Conservation (phyloP, 2,113 vertebrate species). For the Euleptes europaea region DNA sequence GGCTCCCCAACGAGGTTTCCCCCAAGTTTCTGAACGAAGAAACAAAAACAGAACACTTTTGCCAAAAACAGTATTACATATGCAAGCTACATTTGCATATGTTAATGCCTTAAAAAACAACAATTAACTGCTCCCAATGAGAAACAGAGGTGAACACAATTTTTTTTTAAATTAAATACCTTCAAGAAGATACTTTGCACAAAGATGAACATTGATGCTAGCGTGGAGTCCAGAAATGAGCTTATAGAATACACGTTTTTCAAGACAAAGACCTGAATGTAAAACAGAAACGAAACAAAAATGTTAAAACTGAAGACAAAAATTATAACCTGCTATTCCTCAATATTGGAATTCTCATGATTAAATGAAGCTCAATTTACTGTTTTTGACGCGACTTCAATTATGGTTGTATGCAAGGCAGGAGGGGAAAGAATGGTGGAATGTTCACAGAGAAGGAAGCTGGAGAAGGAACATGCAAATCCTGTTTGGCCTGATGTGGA, state of each 20-base stretch:
- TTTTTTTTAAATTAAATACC: slow-evolving; percentile 73
- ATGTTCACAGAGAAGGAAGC: no score
- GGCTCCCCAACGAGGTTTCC: slow-evolving; percentile 87
- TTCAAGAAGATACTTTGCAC: slow-evolving; percentile 90
- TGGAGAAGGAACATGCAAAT: no score
- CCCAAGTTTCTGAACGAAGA: slow-evolving; percentile 85
- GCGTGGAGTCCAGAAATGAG: slow-evolving; percentile 96
- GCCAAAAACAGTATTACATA: background rate
- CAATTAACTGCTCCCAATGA: background rate
- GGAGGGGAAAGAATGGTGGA: background rate
- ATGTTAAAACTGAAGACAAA: background rate
- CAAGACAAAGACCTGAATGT: slow-evolving; percentile 88
- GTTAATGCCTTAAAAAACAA: background rate
- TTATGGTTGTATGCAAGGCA: background rate
- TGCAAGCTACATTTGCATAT: background rate
- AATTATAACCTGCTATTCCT: background rate
- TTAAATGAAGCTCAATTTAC: background rate
- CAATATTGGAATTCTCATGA: slow-evolving; percentile 10
- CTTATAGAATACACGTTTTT: slow-evolving; percentile 96
- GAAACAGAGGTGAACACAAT: background rate
- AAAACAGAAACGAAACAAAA: slow-evolving; percentile 28
- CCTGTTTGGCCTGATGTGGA: no score
- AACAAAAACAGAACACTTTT: background rate
- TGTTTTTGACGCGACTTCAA: background rate
- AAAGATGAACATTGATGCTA: slow-evolving; percentile 96